Conservation (phyloP, 2,113 vertebrate species). For the Ivindomyrus marchei region DNA sequence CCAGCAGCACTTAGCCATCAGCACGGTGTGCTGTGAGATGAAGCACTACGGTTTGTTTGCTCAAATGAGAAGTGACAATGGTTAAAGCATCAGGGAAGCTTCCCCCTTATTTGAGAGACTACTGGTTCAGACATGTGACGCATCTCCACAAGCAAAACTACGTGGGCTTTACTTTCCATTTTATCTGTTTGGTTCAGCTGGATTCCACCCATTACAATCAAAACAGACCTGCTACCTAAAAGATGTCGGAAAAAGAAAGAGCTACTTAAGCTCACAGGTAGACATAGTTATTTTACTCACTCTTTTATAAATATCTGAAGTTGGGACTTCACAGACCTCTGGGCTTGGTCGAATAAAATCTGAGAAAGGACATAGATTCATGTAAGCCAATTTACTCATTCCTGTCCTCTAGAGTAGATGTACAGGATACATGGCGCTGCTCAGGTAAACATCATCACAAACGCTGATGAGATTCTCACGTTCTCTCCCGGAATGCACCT, state of each 20-base stretch:
- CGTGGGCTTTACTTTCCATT: neutral
- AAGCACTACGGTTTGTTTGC: neutral
- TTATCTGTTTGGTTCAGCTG: neutral
- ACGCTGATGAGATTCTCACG: neutral
- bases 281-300: conserved; percentile 64
- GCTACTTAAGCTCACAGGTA: neutral
- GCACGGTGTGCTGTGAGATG: neutral
- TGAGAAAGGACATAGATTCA: conserved; percentile 42
- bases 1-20: neutral
- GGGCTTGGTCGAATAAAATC: conserved; percentile 96
- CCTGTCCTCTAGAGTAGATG: neutral
- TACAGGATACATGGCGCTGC: neutral
- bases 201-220: neutral
- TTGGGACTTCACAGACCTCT: conserved; percentile 93
- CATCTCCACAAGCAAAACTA: neutral
- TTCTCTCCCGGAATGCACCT: neutral
- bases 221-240: neutral
- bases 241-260: neutral
- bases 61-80: neutral
- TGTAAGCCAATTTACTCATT: neutral
- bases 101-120: neutral
- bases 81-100: neutral
- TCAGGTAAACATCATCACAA: neutral
- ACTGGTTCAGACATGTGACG: neutral
- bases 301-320: conserved; percentile 94